Evolutionary conservation across 2,797 vertebrate genomes (phyloP).

Genomic region (Semotilus atromaculatus): DNA sequence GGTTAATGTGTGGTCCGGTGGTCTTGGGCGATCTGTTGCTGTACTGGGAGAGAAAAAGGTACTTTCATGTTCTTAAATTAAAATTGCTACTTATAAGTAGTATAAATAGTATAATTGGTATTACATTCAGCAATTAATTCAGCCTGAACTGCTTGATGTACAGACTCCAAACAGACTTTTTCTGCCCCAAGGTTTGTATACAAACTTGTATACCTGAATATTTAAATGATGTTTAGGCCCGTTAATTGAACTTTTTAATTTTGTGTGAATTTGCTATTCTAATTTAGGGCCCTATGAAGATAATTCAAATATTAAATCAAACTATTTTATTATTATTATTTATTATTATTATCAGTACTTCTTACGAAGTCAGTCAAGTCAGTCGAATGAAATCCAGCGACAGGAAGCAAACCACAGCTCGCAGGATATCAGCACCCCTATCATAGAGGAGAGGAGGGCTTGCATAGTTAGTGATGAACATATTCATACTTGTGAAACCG

Average conservation of each 20-base stretch:
- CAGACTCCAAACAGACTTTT: not conserved
- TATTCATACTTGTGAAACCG: too few species aligned
- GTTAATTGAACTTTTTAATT: not conserved
- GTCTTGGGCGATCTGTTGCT: slow-evolving; percentile 76
- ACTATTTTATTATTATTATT: not conserved
- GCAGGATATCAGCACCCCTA: too few species aligned
- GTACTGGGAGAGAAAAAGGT: slow-evolving; percentile 69
- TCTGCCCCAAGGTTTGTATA: not conserved
- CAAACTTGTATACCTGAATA: not conserved
- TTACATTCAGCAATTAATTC: not conserved
- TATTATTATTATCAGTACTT: too few species aligned
- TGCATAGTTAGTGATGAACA: too few species aligned
- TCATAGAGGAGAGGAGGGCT: too few species aligned
- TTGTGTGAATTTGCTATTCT: not conserved
- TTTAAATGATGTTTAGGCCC: not conserved
- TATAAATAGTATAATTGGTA: not conserved
- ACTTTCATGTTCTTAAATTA: not conserved
- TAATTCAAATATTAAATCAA: not conserved
- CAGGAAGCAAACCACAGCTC: too few species aligned
- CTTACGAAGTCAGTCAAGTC: too few species aligned
- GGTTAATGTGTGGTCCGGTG: slow-evolving; percentile 87
- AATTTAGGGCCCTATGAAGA: not conserved
- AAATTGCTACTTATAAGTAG: not conserved
- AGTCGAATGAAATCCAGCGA: too few species aligned
- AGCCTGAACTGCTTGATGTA: not conserved